These are phyloP conservation scores for Candidula unifasciata DNA, from an alignment of 2,888 invertebrate genomes.

Conservation along the genomic window DNA sequence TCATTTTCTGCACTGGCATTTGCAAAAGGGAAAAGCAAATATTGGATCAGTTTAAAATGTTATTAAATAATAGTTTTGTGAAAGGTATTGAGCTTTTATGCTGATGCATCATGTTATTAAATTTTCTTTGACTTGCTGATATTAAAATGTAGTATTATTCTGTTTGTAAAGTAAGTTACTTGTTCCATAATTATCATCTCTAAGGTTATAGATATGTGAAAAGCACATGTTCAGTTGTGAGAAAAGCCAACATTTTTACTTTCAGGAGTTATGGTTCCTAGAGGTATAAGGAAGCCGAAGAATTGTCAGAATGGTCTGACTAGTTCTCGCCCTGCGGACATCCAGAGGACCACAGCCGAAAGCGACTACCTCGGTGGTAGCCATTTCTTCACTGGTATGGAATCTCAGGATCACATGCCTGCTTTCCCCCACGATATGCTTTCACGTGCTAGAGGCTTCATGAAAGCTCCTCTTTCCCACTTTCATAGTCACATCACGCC, in stretches of 20 bases:
- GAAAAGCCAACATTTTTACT: slow-evolving; percentile 39
- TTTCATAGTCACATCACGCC: slow-evolving; percentile 18
- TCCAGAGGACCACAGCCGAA: neutral
- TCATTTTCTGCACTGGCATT: neutral
- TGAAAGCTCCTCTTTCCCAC: slow-evolving; percentile 31
- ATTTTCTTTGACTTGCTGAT: neutral
- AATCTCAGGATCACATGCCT: neutral
- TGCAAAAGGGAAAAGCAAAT: no score
- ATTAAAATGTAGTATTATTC: neutral
- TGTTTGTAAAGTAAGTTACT: neutral
- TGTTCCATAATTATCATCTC: slow-evolving; percentile 6
- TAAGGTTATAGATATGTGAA: slow-evolving; percentile 7
- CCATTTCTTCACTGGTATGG: slow-evolving; percentile 1
- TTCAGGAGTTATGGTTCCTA: slow-evolving; percentile 35
- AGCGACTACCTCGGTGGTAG: slow-evolving; percentile 6
- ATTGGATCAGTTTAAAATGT: no score
- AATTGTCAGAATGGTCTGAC: slow-evolving; percentile 21
- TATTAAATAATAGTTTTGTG: no score
- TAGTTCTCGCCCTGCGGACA: slow-evolving; percentile 7
- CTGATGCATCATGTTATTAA: neutral
- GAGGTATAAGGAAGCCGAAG: slow-evolving; percentile 20
- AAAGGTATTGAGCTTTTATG: neutral
- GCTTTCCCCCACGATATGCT: neutral
- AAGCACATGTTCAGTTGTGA: slow-evolving; percentile 22
- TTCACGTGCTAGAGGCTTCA: neutral